Evolutionary conservation across 2,797 vertebrate species (phyloP), one percentile per base, ranked within the genome.

Genomic region (Sebastes glaucus): DNA sequence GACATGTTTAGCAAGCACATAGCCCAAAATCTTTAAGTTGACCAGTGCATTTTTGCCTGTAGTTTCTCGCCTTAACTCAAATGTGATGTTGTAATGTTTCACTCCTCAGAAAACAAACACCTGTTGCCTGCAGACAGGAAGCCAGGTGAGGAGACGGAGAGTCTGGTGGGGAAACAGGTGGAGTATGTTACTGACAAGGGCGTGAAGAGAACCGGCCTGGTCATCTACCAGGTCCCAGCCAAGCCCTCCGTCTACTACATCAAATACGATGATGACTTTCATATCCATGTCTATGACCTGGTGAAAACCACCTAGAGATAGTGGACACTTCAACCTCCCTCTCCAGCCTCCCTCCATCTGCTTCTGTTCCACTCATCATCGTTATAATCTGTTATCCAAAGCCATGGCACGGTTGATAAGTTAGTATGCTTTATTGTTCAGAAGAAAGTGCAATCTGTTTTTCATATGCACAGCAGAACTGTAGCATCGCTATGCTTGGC

Each of bases 241-340:
- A 97, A 97, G 83, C 96, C 96, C 61, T 97, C 96, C 0, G 96
- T 97, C 87, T 97, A 97, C 89, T 97, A 96, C 71, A 97, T 97
- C 87, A 97, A 97, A 93, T 97, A 96, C 14, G 96, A 97, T 27
- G 96, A 97, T 92, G 96, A 97, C 93, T 97, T 96, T 94, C 96
- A 97, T 92, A 96, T 97, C 85, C 96, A 97, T 64, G 96, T 97
- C 78, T 97, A 97, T 82, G 96, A 97, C 91, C 93, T 97, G 87
- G 96, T 97, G 82, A 97, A 97, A 93, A 97, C 96, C 87, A 96
- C 96, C 92, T 96, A 96, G 89, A 93, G 25, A 71, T 71, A 61
- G 81, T 77, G 86, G 89, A 90, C 89, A 76, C 79, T 80, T 85
- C 56, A 52, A 52, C 14, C 71, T 76, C 77, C 53, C 69, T 57